These are phyloP conservation scores for Xenopus petersii DNA, from an alignment of 2,797 vertebrate species.

Conservation along the genomic window DNA sequence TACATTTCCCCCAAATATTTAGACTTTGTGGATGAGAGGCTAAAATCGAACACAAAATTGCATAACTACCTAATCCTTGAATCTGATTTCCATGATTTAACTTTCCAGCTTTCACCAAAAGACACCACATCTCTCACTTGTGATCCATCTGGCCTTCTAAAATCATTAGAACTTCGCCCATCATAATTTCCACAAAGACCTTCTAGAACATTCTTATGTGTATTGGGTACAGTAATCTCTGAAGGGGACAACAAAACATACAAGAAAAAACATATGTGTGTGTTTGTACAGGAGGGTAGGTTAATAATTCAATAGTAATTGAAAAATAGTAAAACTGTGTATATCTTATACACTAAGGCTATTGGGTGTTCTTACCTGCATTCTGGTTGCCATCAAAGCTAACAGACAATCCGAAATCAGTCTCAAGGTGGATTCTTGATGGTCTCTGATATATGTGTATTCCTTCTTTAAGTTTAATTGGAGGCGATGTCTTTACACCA, in stretches of 20 bases:
- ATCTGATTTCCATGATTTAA: conserved; percentile 51
- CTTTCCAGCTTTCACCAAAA: conserved; percentile 80
- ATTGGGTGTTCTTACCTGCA: conserved; percentile 64
- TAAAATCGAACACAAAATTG: not conserved
- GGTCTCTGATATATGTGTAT: conserved; percentile 64
- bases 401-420: conserved; percentile 78
- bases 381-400: conserved; percentile 66
- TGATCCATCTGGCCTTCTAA: conserved; percentile 68
- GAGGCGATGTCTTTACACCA: conserved; percentile 61
- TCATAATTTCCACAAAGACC: conserved; percentile 83
- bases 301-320: too few species aligned
- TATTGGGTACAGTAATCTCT: conserved; percentile 73
- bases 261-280: too few species aligned
- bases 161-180: conserved; percentile 63
- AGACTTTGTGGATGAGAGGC: too few species aligned
- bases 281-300: too few species aligned
- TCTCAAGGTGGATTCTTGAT: conserved; percentile 68
- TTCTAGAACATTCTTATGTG: conserved; percentile 66
- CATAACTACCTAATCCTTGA: conserved; percentile 51
- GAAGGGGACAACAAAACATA: not conserved
- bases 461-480: conserved; percentile 66
- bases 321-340: too few species aligned
- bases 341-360: too few species aligned
- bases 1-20: too few species aligned
- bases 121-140: conserved; percentile 54